These are phyloP conservation scores for Chalcosyrphus nemorum DNA, from an alignment of 2,888 invertebrate species.

Conservation along the genomic window DNA sequence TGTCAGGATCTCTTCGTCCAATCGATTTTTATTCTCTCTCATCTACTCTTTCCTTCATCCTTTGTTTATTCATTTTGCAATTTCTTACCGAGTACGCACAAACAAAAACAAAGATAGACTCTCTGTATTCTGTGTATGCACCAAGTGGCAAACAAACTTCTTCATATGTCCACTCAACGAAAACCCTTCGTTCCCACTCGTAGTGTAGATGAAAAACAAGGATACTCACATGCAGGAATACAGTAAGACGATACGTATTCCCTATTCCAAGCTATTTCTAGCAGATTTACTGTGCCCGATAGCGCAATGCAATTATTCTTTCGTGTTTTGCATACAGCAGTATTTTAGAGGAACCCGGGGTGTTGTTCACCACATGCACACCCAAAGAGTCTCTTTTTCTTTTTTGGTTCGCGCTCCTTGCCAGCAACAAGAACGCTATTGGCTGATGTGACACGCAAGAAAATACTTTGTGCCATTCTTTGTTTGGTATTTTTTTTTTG, in stretches of 20 bases:
- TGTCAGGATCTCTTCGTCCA: slow-evolving; percentile 17
- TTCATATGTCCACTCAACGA: slow-evolving; percentile 46
- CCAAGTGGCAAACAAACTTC: slow-evolving; percentile 44
- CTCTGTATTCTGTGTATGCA: slow-evolving; percentile 9
- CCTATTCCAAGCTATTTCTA: slow-evolving; percentile 20
- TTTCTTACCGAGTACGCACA: slow-evolving; percentile 7
- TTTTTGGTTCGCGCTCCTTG: background rate
- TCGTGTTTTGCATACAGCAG: slow-evolving; percentile 38
- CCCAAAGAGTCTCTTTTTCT: slow-evolving; percentile 12
- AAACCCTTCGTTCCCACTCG: slow-evolving; percentile 44
- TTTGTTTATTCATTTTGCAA: slow-evolving; percentile 37
- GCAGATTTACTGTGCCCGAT: slow-evolving; percentile 63
- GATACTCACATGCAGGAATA: slow-evolving; percentile 1
- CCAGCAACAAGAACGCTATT: background rate
- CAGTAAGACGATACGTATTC: slow-evolving; percentile 3
- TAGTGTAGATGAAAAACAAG: slow-evolving; percentile 2
- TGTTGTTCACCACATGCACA: slow-evolving; percentile 23
- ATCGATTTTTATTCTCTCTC: slow-evolving; percentile 53
- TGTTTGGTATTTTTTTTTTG: slow-evolving; percentile 4
- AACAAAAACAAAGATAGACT: slow-evolving; percentile 11
- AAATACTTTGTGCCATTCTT: slow-evolving; percentile 36
- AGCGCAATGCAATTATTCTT: slow-evolving; percentile 59
- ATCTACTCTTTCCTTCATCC: background rate
- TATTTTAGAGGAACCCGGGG: slow-evolving; percentile 14
- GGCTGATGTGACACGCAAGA: slow-evolving; percentile 29